These are phyloP conservation scores for Enteromius unitaeniatus DNA, from an alignment of 2,797 vertebrate species.

Conservation along the genomic window DNA sequence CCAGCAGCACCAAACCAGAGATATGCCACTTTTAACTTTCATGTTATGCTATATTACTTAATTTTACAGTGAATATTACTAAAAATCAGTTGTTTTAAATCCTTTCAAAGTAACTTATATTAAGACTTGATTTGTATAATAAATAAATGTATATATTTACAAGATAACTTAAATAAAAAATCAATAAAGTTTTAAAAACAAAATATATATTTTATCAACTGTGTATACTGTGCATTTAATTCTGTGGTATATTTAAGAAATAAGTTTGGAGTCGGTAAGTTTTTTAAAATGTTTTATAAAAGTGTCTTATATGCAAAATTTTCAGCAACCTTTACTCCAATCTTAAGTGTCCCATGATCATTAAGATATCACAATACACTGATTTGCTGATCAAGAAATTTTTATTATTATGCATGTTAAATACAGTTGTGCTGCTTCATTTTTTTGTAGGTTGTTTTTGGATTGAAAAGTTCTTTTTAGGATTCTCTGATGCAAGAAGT, in stretches of 20 bases:
- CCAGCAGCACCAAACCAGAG: constrained; percentile 1
- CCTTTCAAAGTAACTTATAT: not conserved
- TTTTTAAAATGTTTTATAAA: too few relatives aligned
- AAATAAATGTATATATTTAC: not conserved
- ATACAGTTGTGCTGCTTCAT: not conserved
- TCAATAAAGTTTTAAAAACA: not conserved
- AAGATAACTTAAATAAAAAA: not conserved
- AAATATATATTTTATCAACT: not conserved
- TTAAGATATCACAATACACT: not conserved
- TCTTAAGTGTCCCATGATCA: not conserved
- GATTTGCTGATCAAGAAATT: not conserved
- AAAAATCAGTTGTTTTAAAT: not conserved
- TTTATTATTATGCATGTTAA: not conserved
- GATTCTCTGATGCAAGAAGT: not conserved
- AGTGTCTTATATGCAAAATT: not conserved
- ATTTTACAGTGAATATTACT: not conserved
- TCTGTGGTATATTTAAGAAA: not conserved
- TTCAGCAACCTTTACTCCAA: not conserved
- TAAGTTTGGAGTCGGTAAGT: not conserved
- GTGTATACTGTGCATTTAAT: not conserved
- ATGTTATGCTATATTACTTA: too few relatives aligned
- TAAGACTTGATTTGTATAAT: not conserved
- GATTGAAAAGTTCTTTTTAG: not conserved
- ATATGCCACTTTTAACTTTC: not conserved
- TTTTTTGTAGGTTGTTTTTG: too few relatives aligned